A percentile compares a stretch with the other conserved stretches of the same genome.
Evolutionary conservation across 2,113 vertebrate species (phyloP).

Genomic region (Peromyscus maniculatus): DNA sequence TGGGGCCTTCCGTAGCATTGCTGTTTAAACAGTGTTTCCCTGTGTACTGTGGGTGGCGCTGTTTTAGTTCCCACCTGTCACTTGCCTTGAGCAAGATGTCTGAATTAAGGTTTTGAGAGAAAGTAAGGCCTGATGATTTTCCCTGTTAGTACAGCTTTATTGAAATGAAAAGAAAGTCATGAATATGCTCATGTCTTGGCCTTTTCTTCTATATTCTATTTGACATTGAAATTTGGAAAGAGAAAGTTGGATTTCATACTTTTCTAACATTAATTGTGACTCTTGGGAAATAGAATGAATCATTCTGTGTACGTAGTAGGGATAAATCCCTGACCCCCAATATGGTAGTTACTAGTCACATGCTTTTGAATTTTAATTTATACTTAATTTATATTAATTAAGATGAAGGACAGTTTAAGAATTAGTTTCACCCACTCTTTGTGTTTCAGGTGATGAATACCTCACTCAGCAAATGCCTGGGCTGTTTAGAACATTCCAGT

Average conservation of each 20-base stretch:
- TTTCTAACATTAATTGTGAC: not conserved
- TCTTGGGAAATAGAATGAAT: fast-evolving
- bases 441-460: not conserved
- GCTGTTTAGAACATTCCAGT: not conserved
- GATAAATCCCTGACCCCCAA: not conserved
- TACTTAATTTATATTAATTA: conserved; percentile 6
- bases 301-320: not conserved
- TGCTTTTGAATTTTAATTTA: not conserved
- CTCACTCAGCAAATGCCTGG: not conserved
- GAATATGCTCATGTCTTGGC: conserved; percentile 30
- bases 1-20: not conserved
- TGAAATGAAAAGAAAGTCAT: conserved; percentile 36
- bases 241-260: conserved; percentile 1
- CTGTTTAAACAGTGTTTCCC: too few relatives aligned
- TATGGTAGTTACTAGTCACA: not conserved
- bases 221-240: conserved; percentile 50
- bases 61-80: not conserved
- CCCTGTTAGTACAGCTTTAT: not conserved
- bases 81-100: not conserved
- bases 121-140: not conserved
- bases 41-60: not conserved
- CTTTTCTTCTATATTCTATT: conserved; percentile 55
- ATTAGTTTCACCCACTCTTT: not conserved
- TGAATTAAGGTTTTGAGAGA: not conserved
- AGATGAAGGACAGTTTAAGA: not conserved